A percentile compares a stretch with the other conserved stretches of the same genome.
phyloP scores from a whole-genome alignment of 2,797 vertebrate genomes.

The Paratrypauchen microcephalus region DNA sequence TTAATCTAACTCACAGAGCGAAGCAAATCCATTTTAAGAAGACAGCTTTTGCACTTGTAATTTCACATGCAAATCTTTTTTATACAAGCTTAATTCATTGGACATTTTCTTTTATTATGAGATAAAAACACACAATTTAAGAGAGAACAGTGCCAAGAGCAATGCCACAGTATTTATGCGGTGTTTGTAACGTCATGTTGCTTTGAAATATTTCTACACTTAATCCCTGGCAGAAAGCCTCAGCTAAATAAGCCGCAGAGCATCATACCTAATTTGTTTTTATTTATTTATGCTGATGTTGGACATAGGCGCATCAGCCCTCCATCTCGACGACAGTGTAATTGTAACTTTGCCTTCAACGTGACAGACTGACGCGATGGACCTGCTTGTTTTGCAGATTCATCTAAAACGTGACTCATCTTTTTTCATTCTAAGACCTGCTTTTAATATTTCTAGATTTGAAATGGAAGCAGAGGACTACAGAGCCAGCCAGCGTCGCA shows the following conservation, averaged over 20 bases:
- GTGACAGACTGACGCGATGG: background rate
- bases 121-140: background rate
- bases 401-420: background rate
- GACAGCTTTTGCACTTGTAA: background rate
- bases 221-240: background rate
- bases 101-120: background rate
- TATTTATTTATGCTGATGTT: background rate
- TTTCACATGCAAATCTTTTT: background rate
- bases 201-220: background rate
- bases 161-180: background rate
- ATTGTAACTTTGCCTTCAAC: conserved; percentile 6
- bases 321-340: background rate
- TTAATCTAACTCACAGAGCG: too few relatives aligned
- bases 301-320: background rate
- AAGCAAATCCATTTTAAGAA: background rate
- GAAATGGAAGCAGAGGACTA: conserved; percentile 5
- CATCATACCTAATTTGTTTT: conserved; percentile 1
- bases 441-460: conserved; percentile 24
- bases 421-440: background rate
- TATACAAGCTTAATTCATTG: background rate
- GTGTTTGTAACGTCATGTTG: background rate
- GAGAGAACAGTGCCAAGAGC: background rate
- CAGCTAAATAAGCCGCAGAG: background rate
- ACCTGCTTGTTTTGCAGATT: conserved; percentile 1
- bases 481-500: conserved; percentile 26